phyloP scores from a whole-genome alignment of 2,888 invertebrate species.

The Coremacera marginata region DNA sequence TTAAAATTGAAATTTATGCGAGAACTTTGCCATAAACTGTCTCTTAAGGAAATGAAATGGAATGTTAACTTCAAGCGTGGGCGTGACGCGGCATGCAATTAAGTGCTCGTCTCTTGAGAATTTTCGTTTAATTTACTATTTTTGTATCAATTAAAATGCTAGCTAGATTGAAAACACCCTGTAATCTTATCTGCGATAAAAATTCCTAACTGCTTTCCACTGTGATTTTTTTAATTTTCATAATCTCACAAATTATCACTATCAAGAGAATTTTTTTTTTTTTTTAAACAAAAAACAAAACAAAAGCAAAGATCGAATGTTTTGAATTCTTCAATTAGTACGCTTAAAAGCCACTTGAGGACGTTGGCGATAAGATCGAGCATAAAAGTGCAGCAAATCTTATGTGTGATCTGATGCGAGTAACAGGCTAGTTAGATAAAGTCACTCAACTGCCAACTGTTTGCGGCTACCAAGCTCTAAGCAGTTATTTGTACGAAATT shows the following conservation, averaged over 20 bases:
- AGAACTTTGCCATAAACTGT: no score
- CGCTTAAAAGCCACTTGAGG: background rate
- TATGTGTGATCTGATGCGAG: no score
- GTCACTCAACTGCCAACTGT: background rate
- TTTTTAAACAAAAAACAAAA: background rate
- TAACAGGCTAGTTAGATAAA: background rate
- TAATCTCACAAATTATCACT: background rate
- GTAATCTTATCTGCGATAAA: background rate
- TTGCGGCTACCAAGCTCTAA: background rate
- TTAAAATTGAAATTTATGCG: no score
- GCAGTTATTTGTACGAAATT: no score
- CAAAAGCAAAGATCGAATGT: background rate
- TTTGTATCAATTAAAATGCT: no score
- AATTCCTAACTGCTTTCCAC: background rate
- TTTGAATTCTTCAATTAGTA: background rate
- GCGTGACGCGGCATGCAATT: slow-evolving; percentile 2
- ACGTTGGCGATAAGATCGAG: background rate
- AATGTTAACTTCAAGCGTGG: background rate
- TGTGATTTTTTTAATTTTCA: background rate
- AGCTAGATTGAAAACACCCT: background rate
- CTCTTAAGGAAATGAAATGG: no score
- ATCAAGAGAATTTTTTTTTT: background rate
- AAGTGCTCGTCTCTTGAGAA: background rate
- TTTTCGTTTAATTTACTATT: no score
- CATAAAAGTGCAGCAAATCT: no score